Evolutionary conservation across 2,113 vertebrate genomes (phyloP).

Genomic region (Actenoides lindsayi): DNA sequence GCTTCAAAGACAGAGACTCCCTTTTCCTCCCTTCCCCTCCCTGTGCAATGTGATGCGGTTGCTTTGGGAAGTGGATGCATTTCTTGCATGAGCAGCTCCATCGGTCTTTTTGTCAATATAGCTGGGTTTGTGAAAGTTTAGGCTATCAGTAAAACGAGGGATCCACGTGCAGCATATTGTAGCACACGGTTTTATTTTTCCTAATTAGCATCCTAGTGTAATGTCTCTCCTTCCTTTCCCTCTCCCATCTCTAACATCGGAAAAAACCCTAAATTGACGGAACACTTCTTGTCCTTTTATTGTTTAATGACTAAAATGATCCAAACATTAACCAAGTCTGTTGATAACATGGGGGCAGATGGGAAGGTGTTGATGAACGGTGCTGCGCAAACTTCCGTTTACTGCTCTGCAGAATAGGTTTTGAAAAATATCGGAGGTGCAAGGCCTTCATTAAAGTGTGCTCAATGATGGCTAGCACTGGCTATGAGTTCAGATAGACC

Average conservation of each 20-base stretch:
- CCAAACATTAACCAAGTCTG: not conserved
- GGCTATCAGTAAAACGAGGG: not conserved
- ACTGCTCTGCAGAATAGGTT: not conserved
- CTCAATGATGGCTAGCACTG: not conserved
- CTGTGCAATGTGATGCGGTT: not conserved
- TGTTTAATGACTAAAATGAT: not conserved
- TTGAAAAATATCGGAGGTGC: not conserved
- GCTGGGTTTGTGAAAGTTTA: not conserved
- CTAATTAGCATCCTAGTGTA: not conserved
- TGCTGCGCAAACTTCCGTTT: not conserved
- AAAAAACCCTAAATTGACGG: not conserved
- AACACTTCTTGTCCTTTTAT: not conserved
- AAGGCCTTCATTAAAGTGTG: not conserved
- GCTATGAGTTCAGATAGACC: not conserved
- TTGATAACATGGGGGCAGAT: not conserved
- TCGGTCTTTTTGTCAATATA: not conserved
- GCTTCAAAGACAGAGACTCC: not conserved
- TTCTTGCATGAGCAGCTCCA: not conserved
- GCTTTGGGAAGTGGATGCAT: not conserved
- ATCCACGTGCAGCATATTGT: not conserved
- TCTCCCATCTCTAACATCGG: not conserved
- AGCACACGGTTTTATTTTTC: fast-evolving
- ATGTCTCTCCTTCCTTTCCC: not conserved
- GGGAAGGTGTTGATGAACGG: not conserved
- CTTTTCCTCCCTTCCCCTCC: not conserved